Base-by-base conservation (phyloP, 2,888 invertebrate species). In the Eupsilia transversa region DNA sequence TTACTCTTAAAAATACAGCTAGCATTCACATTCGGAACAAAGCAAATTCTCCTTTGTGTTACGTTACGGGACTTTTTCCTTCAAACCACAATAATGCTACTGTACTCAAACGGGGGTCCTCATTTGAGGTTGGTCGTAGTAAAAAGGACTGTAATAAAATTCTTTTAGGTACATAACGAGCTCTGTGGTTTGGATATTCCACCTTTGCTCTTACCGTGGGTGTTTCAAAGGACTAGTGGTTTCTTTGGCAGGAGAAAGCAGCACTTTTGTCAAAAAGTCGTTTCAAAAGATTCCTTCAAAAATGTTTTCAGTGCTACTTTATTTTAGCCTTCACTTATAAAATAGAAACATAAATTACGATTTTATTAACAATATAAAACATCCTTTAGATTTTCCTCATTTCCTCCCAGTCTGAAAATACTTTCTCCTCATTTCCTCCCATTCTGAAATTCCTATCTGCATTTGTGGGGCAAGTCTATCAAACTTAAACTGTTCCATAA, bases 1-100 rank as follows among this genome's bases (percentile, higher is more conserved):
- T 74, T 64, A 57, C 65, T 61, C 43, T 43, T 33, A 59, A 74
- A 79, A 79, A 82, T 70, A 73, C 72, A 69, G 77, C 61, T 54
- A 70, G 70, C 68, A 71, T 82, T 74, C 35, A 71, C 76, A 86
- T 84, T 87, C 20, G 56, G 74, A 77, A 85, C 86, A 83, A 87
- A 87, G 86, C 79, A 72, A 87, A 84, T 83, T 79, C 64, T 76
- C 82, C 85, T 90, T 84, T 85, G 87, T 83, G 70, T 61, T 43
- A 73, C 73, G 63, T 63, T 54, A 65, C 79, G 56, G 57, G 87
- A 84, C 89, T 89, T 89, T 91, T 89, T 89, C 82, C 84, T 83
- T 72, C 57, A 85, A 86, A 91, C 93, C 93, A 88, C 92, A 91
- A 88, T 88, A 89, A 91, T 90, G 92, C 86, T 72, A 66, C 86